Evolutionary conservation across 2,797 vertebrate species (phyloP), one percentile per base, ranked within the genome.

Genomic region (Sebastes oblongus): DNA sequence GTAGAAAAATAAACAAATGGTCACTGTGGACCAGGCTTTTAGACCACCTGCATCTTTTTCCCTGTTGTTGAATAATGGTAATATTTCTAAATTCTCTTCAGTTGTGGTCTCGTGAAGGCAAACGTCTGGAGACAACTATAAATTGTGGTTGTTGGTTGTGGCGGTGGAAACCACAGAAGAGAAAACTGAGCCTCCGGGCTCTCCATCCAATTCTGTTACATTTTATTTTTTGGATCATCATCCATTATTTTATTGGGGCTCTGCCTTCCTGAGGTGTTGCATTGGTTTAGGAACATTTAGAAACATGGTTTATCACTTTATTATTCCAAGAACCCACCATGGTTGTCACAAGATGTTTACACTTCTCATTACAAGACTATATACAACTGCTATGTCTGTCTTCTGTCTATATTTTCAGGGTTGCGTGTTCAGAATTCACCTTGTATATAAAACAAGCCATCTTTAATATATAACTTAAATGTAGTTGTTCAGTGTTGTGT

Each of bases 401-500:
- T 16, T 46, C 5, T 42, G 39, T 42, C 3, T 42, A 42, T 42
- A 65, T 72, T 29, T 55, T 67, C 73, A 68, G 18, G 7, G 8
- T 55, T 81, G 32, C 67, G 9, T 79, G 56, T 69, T 77, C 58
- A 86, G 50, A 77, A 67, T 73, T 75, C 11, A 59, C 14, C 30
- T 60, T 91, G 85, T 94, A 89, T 72, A 86, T 88, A 90, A 83
- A 88, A 89, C 72, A 83, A 86, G 72, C 79, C 64, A 75, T 69
- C 82, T 78, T 91, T 88, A 90, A 87, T 91, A 88, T 88, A 89
- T 89, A 87, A 86, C 66, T 90, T 89, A 71, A 86, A 86, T 84
- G 65, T 91, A 91, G 84, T 42, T 85, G 55, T 82, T 67, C 46
- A 20, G 2, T 78, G 58, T 83, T 78, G 74, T 79, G 71, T 84